Evolutionary conservation across 2,113 vertebrate species (phyloP), one percentile per base, ranked within the genome.

Genomic region (Tautogolabrus adspersus): DNA sequence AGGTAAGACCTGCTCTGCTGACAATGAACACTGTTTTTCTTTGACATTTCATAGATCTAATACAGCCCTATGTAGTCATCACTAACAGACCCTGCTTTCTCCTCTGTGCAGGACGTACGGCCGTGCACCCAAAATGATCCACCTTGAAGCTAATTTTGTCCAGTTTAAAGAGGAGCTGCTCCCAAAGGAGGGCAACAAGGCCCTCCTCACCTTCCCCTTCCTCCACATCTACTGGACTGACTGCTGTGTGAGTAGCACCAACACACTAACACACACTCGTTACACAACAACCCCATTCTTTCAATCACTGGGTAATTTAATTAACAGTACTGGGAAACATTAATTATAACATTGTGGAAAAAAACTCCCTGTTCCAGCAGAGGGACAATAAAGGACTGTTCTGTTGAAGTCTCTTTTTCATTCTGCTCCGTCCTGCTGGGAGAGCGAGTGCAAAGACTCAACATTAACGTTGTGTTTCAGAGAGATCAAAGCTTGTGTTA

Each of bases 141-240:
- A 99, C 86, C 94, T 99, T n/a, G 98, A 99, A 87, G 98, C 98
- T 64, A 99, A 97, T 91, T 99, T 99, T 78, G 97, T 99, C 76
- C 97, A 98, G 81, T 99, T 98, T 91, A 99, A 99, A 92, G 98
- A 99, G 91, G 98, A 99, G 52, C 94, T 99, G 18, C 94, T 99
- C 72, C 98, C 98, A 34, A 99, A 97, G 91, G 98, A 99, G 47
- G 97, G 97, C 23, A 98, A 98, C 94, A 98, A 97, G 82, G 98
- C 98, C 2, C 96, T 99, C 54, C 94, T 99, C 68, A 99, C 98
- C 12, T 99, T 99, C 91, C 98, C 98, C 15, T 99, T 99, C 82
- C 97, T 99, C 46, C 98, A 99, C 84, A 95, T 99, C 84, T 99
- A 97, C 88, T 99, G 98, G 98, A 98, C 98, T 3, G 98, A 99